Conservation (phyloP, 2,888 invertebrate genomes). For the Aspidapion aeneum region DNA sequence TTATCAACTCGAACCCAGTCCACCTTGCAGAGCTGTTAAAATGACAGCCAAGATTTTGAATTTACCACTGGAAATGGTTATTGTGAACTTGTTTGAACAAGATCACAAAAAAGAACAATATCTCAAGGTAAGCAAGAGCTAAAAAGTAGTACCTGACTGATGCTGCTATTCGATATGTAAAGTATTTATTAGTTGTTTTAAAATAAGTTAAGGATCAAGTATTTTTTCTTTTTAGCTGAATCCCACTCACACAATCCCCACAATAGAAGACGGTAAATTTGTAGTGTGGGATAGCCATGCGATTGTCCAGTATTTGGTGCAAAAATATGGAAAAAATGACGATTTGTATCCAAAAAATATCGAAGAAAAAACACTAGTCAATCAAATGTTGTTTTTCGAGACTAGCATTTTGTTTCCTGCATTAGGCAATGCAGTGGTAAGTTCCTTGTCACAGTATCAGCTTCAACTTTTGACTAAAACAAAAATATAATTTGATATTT, state of each 20-base stretch:
- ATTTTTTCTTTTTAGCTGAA: constrained; percentile 55
- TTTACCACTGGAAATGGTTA: constrained; percentile 40
- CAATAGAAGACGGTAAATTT: constrained; percentile 55
- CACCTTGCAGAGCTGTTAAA: constrained; percentile 50
- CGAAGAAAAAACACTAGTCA: constrained; percentile 48
- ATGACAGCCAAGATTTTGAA: constrained; percentile 47
- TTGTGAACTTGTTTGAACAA: constrained; percentile 44
- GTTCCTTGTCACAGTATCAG: constrained; percentile 1
- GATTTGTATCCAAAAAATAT: constrained; percentile 53
- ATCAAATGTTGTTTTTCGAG: constrained; percentile 52
- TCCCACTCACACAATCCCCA: constrained; percentile 56
- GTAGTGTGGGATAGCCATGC: constrained; percentile 51
- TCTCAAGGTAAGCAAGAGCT: constrained; percentile 49
- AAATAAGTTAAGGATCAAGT: too few species aligned
- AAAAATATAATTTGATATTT: too few species aligned
- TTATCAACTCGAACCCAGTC: constrained; percentile 35
- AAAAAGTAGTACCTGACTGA: constrained; percentile 4
- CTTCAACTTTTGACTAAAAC: too few species aligned
- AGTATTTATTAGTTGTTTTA: too few species aligned
- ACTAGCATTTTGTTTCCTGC: constrained; percentile 47
- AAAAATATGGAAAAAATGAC: constrained; percentile 51
- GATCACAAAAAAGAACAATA: constrained; percentile 46
- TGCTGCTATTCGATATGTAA: too few species aligned
- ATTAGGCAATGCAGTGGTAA: constrained; percentile 30
- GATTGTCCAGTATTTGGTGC: constrained; percentile 51